phyloP scores from a whole-genome alignment of 2,113 vertebrate species.

The Rhynchopsitta pachyrhyncha region DNA sequence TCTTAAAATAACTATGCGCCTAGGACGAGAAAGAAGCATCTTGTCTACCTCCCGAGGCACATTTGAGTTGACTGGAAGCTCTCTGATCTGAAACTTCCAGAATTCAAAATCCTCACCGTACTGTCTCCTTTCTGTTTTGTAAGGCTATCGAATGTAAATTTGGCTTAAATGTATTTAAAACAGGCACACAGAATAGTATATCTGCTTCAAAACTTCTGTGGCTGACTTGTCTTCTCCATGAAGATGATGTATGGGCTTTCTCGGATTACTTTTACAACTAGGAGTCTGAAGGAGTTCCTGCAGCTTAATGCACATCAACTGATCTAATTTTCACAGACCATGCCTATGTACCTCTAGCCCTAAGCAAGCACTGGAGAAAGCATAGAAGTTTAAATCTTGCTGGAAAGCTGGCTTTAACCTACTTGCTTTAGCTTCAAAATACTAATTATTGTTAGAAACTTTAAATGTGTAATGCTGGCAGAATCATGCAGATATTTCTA shows the following conservation, averaged over 20 bases:
- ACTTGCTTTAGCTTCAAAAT: not conserved
- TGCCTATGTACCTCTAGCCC: too few relatives aligned
- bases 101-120: not conserved
- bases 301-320: not conserved
- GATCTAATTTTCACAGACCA: not conserved
- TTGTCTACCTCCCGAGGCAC: not conserved
- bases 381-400: fast-evolving
- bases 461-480: fast-evolving
- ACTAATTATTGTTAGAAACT: not conserved
- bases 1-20: not conserved
- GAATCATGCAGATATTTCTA: not conserved
- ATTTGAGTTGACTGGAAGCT: not conserved
- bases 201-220: not conserved
- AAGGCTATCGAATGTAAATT: not conserved
- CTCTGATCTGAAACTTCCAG: not conserved
- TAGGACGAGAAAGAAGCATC: not conserved
- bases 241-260: not conserved
- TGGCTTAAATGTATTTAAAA: not conserved
- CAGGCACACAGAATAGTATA: not conserved
- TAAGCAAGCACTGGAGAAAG: not conserved
- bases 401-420: not conserved
- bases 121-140: not conserved
- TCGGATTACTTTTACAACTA: not conserved
- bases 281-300: not conserved
- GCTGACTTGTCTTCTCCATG: not conserved